A percentile compares a stretch with the other conserved stretches of the same genome.
Conservation (phyloP, 2,797 vertebrate genomes). For the Melanotaenia parkinsoni region DNA sequence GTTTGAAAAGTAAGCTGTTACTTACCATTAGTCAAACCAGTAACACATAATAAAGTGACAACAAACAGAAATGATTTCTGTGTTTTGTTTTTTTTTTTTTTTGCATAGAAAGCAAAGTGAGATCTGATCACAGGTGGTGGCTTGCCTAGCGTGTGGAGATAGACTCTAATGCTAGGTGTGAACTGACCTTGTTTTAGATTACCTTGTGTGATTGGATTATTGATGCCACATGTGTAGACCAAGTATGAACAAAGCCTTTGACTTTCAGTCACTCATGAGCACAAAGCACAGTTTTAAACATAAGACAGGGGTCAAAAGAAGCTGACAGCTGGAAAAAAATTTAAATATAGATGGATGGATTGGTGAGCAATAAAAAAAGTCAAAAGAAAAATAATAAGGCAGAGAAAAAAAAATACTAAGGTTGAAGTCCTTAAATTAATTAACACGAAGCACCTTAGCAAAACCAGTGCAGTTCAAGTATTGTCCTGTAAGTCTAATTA, state of each 20-base stretch:
- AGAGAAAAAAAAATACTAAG: background rate
- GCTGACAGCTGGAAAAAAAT: slow-evolving; percentile 13
- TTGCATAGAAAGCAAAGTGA: background rate
- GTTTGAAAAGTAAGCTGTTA: background rate
- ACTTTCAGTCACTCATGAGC: slow-evolving; percentile 33
- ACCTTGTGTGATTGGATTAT: background rate
- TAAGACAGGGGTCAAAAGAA: slow-evolving; percentile 20
- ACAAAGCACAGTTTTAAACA: slow-evolving; percentile 16
- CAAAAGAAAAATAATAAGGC: slow-evolving; percentile 1
- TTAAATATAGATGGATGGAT: slow-evolving; percentile 27
- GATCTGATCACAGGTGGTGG: background rate
- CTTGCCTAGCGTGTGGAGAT: background rate
- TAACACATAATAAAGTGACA: background rate
- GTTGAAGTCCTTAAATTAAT: slow-evolving; percentile 53
- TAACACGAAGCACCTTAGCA: slow-evolving; percentile 57
- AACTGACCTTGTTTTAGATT: background rate
- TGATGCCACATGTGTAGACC: background rate
- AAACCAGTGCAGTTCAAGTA: slow-evolving; percentile 51
- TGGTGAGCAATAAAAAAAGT: slow-evolving; percentile 20
- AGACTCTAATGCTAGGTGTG: background rate
- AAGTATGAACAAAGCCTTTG: background rate
- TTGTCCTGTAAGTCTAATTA: slow-evolving; percentile 73
- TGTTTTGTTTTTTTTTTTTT: background rate
- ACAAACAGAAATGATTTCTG: background rate
- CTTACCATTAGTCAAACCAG: background rate